Evolutionary conservation across 2,888 invertebrate genomes (phyloP).

Genomic region (Athetis lepigone): DNA sequence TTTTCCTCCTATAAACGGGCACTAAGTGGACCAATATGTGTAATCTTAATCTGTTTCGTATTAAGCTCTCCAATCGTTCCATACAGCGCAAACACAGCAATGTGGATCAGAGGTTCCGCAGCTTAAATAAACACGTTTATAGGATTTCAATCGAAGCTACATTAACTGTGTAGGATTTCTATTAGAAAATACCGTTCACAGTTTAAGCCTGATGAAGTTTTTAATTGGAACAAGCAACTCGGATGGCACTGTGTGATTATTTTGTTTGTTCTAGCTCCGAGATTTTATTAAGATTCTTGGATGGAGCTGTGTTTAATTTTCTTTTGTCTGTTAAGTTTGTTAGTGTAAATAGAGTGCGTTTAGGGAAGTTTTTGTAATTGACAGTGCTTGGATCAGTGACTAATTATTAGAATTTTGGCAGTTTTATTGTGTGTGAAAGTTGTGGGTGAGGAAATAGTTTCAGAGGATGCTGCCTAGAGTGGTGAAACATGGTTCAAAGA

Average conservation of each 20-base stretch:
- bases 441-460: too few species aligned
- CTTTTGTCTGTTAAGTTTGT: background rate
- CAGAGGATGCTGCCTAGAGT: too few species aligned
- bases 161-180: slow-evolving; percentile 58
- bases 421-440: too few species aligned
- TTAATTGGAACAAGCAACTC: slow-evolving; percentile 58
- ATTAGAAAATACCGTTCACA: slow-evolving; percentile 56
- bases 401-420: too few species aligned
- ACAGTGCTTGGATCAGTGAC: background rate
- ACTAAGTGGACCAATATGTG: slow-evolving; percentile 39
- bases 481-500: too few species aligned
- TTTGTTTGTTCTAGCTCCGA: slow-evolving; percentile 41
- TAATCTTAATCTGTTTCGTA: slow-evolving; percentile 54
- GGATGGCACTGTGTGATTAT: slow-evolving; percentile 38
- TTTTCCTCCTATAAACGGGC: background rate
- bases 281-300: slow-evolving; percentile 21
- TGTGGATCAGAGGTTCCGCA: slow-evolving; percentile 54
- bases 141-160: slow-evolving; percentile 61
- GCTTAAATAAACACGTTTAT: slow-evolving; percentile 64
- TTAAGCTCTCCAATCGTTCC: slow-evolving; percentile 54
- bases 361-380: background rate
- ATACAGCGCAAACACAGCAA: slow-evolving; percentile 58
- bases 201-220: slow-evolving; percentile 62
- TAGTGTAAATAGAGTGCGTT: background rate
- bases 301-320: slow-evolving; percentile 1